Evolutionary conservation across 1,140 invertebrate genomes (phyloP).

Genomic region (Chionoecetes opilio): DNA sequence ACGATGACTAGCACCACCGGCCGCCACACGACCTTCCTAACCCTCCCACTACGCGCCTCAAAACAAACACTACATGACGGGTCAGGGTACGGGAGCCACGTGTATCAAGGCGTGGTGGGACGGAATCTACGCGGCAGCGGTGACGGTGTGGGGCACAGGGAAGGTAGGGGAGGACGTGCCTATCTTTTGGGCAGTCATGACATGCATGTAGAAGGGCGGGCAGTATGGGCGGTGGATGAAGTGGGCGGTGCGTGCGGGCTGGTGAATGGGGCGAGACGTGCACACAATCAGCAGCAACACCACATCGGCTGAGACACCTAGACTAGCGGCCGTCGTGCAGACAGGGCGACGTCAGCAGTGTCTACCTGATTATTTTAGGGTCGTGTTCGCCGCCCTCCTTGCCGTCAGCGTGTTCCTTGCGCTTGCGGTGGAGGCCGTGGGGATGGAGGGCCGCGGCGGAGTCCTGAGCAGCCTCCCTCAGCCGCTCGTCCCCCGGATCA

Average conservation of each 20-base stretch:
- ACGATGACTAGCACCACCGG: too few species aligned
- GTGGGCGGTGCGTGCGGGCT: background rate
- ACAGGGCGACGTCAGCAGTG: background rate
- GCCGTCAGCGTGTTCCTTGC: slow-evolving; percentile 74
- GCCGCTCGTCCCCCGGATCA: background rate
- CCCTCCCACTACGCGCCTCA: too few species aligned
- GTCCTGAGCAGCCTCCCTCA: background rate
- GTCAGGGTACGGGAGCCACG: too few species aligned
- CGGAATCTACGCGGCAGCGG: too few species aligned
- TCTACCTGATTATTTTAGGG: slow-evolving; percentile 74
- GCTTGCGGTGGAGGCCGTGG: slow-evolving; percentile 60
- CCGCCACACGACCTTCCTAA: too few species aligned
- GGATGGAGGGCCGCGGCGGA: background rate
- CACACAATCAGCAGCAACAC: slow-evolving; percentile 27
- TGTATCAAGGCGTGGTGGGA: too few species aligned
- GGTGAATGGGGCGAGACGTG: background rate
- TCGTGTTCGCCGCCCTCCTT: slow-evolving; percentile 74
- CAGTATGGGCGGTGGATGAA: background rate
- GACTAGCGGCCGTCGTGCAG: background rate
- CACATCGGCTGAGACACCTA: background rate
- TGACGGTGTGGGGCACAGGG: too few species aligned
- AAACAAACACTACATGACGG: too few species aligned
- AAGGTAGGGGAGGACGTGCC: too few species aligned
- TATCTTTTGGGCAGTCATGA: background rate
- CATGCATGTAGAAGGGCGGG: slow-evolving; percentile 23